phyloP scores from a whole-genome alignment of 2,888 invertebrate species.

The Epistrophella euchroma region DNA sequence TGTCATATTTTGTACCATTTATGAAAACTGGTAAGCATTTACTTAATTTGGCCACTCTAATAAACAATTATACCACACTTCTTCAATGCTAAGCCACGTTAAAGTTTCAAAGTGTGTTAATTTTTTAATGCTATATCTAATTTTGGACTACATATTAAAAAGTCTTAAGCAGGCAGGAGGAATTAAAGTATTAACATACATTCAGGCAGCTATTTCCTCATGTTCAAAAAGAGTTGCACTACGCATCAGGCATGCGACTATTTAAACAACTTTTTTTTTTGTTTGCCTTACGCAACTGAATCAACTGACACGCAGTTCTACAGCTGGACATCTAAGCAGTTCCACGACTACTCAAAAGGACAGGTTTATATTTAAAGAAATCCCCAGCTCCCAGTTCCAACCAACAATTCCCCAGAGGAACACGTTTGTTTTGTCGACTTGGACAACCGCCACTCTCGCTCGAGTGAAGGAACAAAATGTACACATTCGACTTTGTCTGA shows the following conservation, averaged over 20 bases:
- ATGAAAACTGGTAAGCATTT: too few species aligned
- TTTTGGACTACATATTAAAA: background rate
- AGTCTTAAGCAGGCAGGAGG: background rate
- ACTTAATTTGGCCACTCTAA: too few species aligned
- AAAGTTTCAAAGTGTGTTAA: too few species aligned
- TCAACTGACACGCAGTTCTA: slow-evolving; percentile 30
- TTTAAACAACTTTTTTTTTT: slow-evolving; percentile 17
- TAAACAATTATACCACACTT: too few species aligned
- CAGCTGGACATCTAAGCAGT: slow-evolving; percentile 59
- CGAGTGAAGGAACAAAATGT: slow-evolving; percentile 21
- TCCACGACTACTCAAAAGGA: slow-evolving; percentile 48
- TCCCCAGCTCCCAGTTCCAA: slow-evolving; percentile 51
- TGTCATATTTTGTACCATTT: too few species aligned
- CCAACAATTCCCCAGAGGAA: slow-evolving; percentile 54
- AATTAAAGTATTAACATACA: background rate
- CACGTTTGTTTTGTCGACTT: slow-evolving; percentile 41
- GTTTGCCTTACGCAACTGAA: background rate
- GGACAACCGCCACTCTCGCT: slow-evolving; percentile 36
- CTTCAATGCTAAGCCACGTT: too few species aligned
- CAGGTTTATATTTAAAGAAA: slow-evolving; percentile 22
- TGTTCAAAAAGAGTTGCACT: slow-evolving; percentile 29
- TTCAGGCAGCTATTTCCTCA: slow-evolving; percentile 11
- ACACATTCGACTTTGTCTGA: slow-evolving; percentile 51
- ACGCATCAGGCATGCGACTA: slow-evolving; percentile 53
- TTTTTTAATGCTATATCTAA: background rate